Base-by-base conservation (phyloP, 2,113 vertebrate species). In the Trematocara stigmaticum region DNA sequence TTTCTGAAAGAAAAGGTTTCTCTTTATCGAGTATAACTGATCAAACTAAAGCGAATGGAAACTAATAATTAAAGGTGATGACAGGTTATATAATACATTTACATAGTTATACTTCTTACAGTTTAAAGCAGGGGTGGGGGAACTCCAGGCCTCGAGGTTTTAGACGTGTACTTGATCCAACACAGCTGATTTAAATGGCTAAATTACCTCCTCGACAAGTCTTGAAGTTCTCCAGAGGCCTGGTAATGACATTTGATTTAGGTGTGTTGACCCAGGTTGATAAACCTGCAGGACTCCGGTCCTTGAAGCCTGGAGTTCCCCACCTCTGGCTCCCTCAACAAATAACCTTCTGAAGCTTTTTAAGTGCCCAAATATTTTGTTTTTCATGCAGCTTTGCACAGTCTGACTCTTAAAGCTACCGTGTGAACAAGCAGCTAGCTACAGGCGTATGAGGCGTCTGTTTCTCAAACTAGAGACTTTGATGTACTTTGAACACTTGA, bases 91-190 rank as follows among this genome's bases (percentile, higher is more conserved):
- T 11, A 74, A 74, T 69, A 45, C 1, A 3, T 69, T 15, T 13
- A 40, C 64, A 38, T 47, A 18, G 3, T 47, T 31, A 31, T 29
- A 16, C 20, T 10, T 71, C 66, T 45, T 74, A 74, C 9, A 0
- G 8, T 74, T 45, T 47, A 26, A 6, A 74, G 57, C 15, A 35
- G 31, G 31, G 31, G 16, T 0, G 59, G 16, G 31, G 59, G 9
- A 64, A 35, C 31, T 35, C 16, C 16, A 35, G 59, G 59, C 2
- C 0, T 35, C 0, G 0, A 35, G 31, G 31, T 64, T 38, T 11
- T 64, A 35, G 59, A 64, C 2, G 6, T 64, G 6, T 64, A 11
- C 59, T 64, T n/a, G 59, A 64, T 35, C 31, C 9, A 64, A 35
- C 56, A 59, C 9, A n/a, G 31, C 6, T 64, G 31, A 64, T 64